Evolutionary conservation across 2,797 vertebrate species (phyloP).

Genomic region (Macroramphosus scolopax): DNA sequence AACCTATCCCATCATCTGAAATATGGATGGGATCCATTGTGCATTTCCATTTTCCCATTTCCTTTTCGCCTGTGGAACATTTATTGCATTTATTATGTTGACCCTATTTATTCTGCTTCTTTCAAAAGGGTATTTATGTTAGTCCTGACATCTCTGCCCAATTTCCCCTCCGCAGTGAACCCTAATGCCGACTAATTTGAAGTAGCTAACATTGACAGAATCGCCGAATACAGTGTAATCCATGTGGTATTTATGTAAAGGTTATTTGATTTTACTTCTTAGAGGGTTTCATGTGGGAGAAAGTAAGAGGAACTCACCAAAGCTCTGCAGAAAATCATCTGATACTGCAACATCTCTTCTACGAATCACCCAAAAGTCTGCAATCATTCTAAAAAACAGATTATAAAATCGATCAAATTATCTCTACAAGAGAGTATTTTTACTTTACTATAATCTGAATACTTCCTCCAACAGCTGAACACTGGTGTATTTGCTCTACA

Average conservation of each 20-base stretch:
- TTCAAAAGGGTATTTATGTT: conserved; percentile 60
- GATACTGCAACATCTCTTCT: conserved; percentile 18
- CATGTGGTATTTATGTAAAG: conserved; percentile 35
- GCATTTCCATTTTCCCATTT: conserved; percentile 68
- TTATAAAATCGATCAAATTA: no score
- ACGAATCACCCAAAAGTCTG: no score
- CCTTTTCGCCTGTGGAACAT: conserved; percentile 57
- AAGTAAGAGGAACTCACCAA: no score
- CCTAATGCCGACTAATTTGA: conserved; percentile 40
- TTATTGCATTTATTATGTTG: conserved; percentile 63
- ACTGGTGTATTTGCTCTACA: no score
- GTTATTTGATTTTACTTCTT: conserved; percentile 38
- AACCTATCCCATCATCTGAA: conserved; percentile 71
- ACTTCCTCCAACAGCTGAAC: no score
- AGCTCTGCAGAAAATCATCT: conserved; percentile 34
- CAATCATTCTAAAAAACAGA: no score
- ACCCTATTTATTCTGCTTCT: conserved; percentile 56
- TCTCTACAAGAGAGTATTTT: no score
- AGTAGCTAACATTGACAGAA: conserved; percentile 28
- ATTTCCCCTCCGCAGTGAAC: conserved; percentile 43
- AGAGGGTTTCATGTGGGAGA: conserved; percentile 1
- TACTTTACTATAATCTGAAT: no score
- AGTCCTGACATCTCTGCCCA: conserved; percentile 30
- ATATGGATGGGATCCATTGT: conserved; percentile 66
- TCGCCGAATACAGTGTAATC: conserved; percentile 26